A percentile compares a stretch with the other conserved stretches of the same genome.
phyloP scores from a whole-genome alignment of 2,888 invertebrate genomes.

The Steinernema hermaphroditum region DNA sequence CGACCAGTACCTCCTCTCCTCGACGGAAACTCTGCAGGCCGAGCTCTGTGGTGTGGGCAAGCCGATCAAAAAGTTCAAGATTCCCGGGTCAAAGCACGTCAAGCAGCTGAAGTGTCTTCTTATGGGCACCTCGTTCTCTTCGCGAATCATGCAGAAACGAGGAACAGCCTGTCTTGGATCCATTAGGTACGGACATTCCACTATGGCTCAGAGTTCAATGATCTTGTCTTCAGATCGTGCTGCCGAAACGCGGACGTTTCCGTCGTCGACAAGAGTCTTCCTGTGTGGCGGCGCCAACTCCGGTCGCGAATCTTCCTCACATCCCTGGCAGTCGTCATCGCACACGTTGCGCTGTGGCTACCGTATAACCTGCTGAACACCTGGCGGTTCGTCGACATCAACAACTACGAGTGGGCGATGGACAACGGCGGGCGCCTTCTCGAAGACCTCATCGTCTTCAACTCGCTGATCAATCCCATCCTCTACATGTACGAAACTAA shows the following conservation, averaged over 20 bases:
- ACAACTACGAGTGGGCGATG: constrained; percentile 42
- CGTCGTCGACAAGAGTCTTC: constrained; percentile 33
- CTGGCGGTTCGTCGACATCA: constrained; percentile 40
- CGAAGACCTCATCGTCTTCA: constrained; percentile 60
- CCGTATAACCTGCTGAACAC: constrained; percentile 58
- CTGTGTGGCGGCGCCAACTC: constrained; percentile 45
- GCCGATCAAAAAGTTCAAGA: neutral
- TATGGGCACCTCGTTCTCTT: constrained; percentile 10
- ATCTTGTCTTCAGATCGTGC: constrained; percentile 33
- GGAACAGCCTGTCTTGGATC: constrained; percentile 29
- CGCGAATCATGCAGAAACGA: constrained; percentile 32
- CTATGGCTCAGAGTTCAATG: too few relatives aligned
- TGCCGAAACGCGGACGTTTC: constrained; percentile 35
- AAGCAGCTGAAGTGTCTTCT: constrained; percentile 9
- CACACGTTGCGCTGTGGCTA: constrained; percentile 58
- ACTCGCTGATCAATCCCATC: constrained; percentile 60
- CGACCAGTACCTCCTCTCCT: constrained; percentile 6
- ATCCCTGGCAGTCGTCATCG: constrained; percentile 53
- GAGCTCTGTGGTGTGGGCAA: neutral
- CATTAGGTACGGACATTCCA: constrained; percentile 20
- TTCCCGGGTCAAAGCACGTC: neutral
- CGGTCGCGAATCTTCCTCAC: constrained; percentile 57
- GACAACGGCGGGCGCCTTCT: constrained; percentile 49
- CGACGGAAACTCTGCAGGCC: neutral
- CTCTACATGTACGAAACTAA: constrained; percentile 48